A percentile compares a stretch with the other conserved stretches of the same genome.
phyloP scores from a whole-genome alignment of 2,888 invertebrate species.

The Apamea monoglypha region DNA sequence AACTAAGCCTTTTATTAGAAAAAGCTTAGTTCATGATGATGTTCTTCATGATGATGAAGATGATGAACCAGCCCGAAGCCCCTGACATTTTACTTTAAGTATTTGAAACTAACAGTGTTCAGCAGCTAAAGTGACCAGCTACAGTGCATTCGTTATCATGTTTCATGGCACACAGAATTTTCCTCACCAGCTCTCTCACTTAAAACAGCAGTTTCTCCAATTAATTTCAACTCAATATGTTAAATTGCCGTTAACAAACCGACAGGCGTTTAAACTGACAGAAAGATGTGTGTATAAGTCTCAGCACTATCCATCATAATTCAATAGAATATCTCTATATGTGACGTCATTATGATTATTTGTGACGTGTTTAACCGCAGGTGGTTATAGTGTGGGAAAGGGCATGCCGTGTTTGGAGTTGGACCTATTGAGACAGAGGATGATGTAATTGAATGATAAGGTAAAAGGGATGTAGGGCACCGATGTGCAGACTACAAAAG shows the following conservation, averaged over 20 bases:
- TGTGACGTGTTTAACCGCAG: not conserved
- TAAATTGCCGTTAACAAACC: conserved; percentile 16
- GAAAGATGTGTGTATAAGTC: conserved; percentile 1
- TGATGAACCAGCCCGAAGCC: no score
- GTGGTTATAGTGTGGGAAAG: not conserved
- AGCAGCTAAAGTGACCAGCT: no score
- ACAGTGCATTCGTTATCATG: not conserved
- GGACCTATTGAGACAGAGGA: not conserved
- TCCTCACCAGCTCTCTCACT: no score
- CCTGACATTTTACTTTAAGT: no score
- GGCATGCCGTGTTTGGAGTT: not conserved
- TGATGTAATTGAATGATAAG: conserved; percentile 1
- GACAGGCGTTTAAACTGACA: conserved; percentile 23
- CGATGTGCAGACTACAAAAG: not conserved
- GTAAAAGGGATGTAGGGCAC: not conserved
- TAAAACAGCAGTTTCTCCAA: not conserved
- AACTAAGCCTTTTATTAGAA: no score
- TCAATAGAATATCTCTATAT: conserved; percentile 23
- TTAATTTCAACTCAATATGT: conserved; percentile 12
- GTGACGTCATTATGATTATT: not conserved
- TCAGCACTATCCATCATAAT: conserved; percentile 3
- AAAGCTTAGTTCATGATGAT: no score
- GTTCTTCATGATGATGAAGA: no score
- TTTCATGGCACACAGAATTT: no score
- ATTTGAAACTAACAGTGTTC: no score